Conservation (phyloP, 2,797 vertebrate species). For the Scleropages formosus region DNA sequence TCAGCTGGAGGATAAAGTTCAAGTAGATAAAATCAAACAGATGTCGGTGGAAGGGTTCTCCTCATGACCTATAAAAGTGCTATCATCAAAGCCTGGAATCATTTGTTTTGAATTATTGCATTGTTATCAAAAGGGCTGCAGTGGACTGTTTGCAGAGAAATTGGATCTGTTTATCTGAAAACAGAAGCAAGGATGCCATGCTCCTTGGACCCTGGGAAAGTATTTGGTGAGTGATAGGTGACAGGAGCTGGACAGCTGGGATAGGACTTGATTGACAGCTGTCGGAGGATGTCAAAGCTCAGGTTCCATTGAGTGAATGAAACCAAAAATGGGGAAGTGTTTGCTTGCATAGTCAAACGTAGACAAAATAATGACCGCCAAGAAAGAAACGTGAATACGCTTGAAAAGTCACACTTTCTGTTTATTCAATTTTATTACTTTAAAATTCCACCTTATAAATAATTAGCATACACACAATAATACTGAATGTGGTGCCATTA, state of each 20-base stretch:
- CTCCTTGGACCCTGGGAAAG: constrained; percentile 84
- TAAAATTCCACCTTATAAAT: background rate
- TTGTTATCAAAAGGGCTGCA: constrained; percentile 95
- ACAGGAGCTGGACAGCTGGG: constrained; percentile 63
- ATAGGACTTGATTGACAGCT: constrained; percentile 86
- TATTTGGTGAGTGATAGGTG: constrained; percentile 71
- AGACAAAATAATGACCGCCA: no score
- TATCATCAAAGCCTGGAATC: constrained; percentile 98
- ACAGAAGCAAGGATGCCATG: constrained; percentile 78
- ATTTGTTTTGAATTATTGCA: constrained; percentile 99
- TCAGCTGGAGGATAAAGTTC: constrained; percentile 97
- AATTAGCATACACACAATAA: background rate
- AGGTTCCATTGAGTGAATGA: background rate
- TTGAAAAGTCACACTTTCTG: background rate
- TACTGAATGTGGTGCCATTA: no score
- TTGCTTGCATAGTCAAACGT: constrained; percentile 5
- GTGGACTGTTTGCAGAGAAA: constrained; percentile 97
- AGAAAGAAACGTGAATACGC: background rate
- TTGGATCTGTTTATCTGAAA: constrained; percentile 99
- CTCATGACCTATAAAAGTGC: constrained; percentile 96
- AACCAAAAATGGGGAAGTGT: background rate
- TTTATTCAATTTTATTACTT: background rate
- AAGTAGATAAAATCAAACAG: constrained; percentile 99
- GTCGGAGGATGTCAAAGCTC: constrained; percentile 47
- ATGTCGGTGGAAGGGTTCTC: constrained; percentile 93